phyloP scores from a whole-genome alignment of 2,888 invertebrate genomes.

The Ischnura elegans region DNA sequence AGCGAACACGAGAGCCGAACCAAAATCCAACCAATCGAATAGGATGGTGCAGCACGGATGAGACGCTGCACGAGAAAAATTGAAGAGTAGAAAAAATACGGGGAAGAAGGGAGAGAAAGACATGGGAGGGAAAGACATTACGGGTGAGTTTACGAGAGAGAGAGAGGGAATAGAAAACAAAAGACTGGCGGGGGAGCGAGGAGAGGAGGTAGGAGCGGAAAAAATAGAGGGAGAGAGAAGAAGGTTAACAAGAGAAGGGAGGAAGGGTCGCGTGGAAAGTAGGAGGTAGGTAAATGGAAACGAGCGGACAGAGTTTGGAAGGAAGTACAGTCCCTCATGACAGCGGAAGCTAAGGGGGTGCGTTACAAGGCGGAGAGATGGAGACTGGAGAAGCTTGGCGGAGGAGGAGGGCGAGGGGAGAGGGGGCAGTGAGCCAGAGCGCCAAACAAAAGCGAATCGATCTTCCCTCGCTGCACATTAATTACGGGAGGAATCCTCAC shows the following conservation, averaged over 20 bases:
- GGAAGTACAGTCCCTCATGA: conserved; percentile 36
- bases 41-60: neutral
- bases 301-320: conserved; percentile 50
- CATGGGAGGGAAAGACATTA: too few relatives aligned
- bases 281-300: conserved; percentile 20
- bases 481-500: conserved; percentile 68
- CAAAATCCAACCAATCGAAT: neutral
- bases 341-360: conserved; percentile 56
- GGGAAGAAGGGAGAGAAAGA: too few relatives aligned
- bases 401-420: neutral
- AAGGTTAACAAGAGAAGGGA: too few relatives aligned
- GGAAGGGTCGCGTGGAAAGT: neutral
- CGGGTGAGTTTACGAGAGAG: too few relatives aligned
- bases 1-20: neutral
- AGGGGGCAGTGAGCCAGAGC: neutral
- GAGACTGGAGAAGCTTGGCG: neutral
- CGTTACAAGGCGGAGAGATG: neutral
- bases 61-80: too few relatives aligned
- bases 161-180: too few relatives aligned
- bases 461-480: conserved; percentile 68
- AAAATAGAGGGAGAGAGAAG: neutral
- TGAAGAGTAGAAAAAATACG: too few relatives aligned
- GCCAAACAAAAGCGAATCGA: conserved; percentile 68
- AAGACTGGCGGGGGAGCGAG: neutral
- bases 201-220: neutral